These are phyloP conservation scores for Pardosa pseudoannulata DNA, from an alignment of 2,888 invertebrate species.

Conservation along the genomic window DNA sequence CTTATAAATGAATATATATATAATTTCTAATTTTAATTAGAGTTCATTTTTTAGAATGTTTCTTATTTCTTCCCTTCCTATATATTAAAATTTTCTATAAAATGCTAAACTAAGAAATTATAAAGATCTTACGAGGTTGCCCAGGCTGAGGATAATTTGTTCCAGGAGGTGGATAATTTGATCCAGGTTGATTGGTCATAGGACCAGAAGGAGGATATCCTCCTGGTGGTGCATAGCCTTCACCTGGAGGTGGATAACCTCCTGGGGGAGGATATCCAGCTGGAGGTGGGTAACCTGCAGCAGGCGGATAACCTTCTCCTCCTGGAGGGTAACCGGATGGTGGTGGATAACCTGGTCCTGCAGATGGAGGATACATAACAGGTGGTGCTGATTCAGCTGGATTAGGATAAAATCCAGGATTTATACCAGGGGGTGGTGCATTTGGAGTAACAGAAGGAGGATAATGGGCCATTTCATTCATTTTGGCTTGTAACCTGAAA, in stretches of 20 bases:
- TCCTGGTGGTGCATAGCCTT: slow-evolving; percentile 8
- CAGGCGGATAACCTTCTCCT: slow-evolving; percentile 31
- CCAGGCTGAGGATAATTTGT: slow-evolving; percentile 33
- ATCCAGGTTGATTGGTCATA: slow-evolving; percentile 22
- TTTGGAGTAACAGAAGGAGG: slow-evolving; percentile 37
- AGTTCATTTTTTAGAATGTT: too few relatives aligned
- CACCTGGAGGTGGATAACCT: slow-evolving; percentile 27
- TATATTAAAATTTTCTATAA: too few relatives aligned
- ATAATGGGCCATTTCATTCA: slow-evolving; percentile 25
- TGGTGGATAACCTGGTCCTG: slow-evolving; percentile 40
- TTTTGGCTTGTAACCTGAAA: background rate
- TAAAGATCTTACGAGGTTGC: slow-evolving; percentile 31
- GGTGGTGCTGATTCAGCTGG: background rate
- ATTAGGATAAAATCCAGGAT: slow-evolving; percentile 32
- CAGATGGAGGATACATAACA: slow-evolving; percentile 26
- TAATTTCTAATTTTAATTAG: too few relatives aligned
- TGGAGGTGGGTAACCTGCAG: slow-evolving; percentile 31
- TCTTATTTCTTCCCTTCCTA: too few relatives aligned
- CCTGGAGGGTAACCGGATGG: slow-evolving; percentile 31
- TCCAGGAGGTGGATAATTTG: slow-evolving; percentile 33
- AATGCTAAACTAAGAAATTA: too few relatives aligned
- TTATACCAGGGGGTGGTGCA: slow-evolving; percentile 58
- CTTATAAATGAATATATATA: too few relatives aligned
- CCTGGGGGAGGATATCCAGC: slow-evolving; percentile 29
- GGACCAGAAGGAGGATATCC: background rate